phyloP scores from a whole-genome alignment of 1,140 invertebrate species.

The Tachypleus tridentatus region DNA sequence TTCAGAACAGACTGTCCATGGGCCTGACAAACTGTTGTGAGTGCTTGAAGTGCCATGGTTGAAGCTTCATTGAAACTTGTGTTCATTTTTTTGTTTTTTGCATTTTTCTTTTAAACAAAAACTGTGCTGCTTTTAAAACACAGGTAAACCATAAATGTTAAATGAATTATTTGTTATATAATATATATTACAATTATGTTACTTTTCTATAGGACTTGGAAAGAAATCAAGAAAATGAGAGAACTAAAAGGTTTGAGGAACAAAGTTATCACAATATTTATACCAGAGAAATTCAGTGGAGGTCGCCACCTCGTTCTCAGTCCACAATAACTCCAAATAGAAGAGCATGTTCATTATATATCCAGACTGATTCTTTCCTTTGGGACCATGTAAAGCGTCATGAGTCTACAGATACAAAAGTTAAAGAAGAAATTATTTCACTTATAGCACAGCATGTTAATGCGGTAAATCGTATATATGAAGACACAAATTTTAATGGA shows the following conservation, averaged over 20 bases:
- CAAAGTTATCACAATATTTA: slow-evolving; percentile 15
- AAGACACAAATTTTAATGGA: slow-evolving; percentile 85
- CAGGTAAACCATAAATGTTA: too few relatives aligned
- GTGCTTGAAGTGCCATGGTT: too few relatives aligned
- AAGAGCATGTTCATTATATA: slow-evolving; percentile 51
- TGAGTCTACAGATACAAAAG: slow-evolving; percentile 53
- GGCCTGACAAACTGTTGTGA: too few relatives aligned
- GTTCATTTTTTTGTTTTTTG: too few relatives aligned
- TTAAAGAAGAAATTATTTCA: slow-evolving; percentile 90
- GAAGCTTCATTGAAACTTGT: too few relatives aligned
- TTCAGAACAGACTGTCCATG: too few relatives aligned
- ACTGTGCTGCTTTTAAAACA: too few relatives aligned
- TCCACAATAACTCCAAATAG: slow-evolving; percentile 4
- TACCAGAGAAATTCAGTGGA: slow-evolving; percentile 15
- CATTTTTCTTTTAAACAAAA: too few relatives aligned
- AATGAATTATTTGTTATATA: too few relatives aligned
- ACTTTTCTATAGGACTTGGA: slow-evolving; percentile 5
- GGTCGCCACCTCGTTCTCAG: background rate
- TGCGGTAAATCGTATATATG: slow-evolving; percentile 96
- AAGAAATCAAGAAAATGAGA: background rate
- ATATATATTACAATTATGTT: too few relatives aligned
- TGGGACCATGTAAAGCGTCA: slow-evolving; percentile 74
- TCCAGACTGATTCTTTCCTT: slow-evolving; percentile 94
- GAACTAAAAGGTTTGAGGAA: too few relatives aligned
- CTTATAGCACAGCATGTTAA: slow-evolving; percentile 96